Evolutionary conservation across 1,140 invertebrate genomes (phyloP).

Genomic region (Apis dorsata): DNA sequence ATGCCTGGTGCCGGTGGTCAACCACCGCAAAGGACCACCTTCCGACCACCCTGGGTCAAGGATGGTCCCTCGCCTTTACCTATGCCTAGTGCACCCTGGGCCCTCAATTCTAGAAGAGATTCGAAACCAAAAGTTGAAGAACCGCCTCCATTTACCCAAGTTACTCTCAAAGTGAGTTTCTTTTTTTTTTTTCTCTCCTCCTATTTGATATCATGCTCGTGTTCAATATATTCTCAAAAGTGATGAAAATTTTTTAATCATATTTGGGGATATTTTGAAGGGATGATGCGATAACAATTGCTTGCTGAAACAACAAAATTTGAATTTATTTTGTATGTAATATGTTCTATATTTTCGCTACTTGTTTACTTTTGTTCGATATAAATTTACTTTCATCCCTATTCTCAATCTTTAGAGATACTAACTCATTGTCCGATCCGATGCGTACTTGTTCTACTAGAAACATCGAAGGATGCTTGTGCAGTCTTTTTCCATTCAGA

Average conservation of each 20-base stretch:
- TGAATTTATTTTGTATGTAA: not conserved
- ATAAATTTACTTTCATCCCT: too few relatives aligned
- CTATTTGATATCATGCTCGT: not conserved
- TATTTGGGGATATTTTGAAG: too few relatives aligned
- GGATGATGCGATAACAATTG: not conserved
- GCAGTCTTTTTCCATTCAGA: constrained; percentile 61
- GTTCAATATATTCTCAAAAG: not conserved
- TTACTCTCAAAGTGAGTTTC: constrained; percentile 75
- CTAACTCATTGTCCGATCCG: not conserved
- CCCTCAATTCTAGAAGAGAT: constrained; percentile 79
- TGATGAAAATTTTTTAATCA: too few relatives aligned
- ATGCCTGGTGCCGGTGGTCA: constrained; percentile 79
- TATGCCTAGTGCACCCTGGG: constrained; percentile 84
- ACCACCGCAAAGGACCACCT: constrained; percentile 82
- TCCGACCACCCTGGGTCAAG: constrained; percentile 91
- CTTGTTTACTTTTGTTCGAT: too few relatives aligned
- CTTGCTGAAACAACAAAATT: not conserved
- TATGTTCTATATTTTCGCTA: not conserved
- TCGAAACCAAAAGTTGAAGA: constrained; percentile 74
- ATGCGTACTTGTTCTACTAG: constrained; percentile 19
- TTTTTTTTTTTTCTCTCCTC: not conserved
- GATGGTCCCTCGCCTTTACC: constrained; percentile 83
- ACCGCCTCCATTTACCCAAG: constrained; percentile 76
- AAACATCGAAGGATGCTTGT: not conserved
- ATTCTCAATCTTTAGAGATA: not conserved